Conservation (phyloP, 2,888 invertebrate genomes). For the Drosophila ezoana region DNA sequence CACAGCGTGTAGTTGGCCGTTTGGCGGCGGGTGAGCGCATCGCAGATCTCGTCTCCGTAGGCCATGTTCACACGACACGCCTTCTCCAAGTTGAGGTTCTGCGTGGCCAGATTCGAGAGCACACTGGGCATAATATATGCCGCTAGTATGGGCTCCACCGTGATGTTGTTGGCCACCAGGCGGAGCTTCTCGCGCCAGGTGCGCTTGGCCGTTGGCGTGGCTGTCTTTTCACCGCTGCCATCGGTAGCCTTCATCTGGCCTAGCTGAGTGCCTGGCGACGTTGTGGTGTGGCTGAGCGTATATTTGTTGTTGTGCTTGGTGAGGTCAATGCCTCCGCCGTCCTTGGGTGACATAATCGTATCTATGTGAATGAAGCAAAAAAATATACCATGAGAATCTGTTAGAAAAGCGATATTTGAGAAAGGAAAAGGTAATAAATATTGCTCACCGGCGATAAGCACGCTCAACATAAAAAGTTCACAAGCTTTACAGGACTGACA, state of each 20-base stretch:
- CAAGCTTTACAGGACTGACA: no score
- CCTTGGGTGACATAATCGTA: conserved; percentile 62
- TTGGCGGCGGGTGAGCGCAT: conserved; percentile 90
- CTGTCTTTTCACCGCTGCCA: conserved; percentile 10
- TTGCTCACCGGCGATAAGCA: no score
- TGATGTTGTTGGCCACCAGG: conserved; percentile 87
- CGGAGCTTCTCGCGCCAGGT: conserved; percentile 85
- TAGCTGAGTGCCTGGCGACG: conserved; percentile 13
- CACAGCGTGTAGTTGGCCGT: conserved; percentile 86
- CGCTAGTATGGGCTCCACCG: conserved; percentile 88
- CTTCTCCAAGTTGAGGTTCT: conserved; percentile 94
- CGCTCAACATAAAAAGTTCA: no score
- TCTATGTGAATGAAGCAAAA: background rate
- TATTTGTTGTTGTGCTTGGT: conserved; percentile 60
- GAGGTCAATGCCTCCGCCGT: conserved; percentile 54
- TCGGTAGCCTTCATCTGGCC: conserved; percentile 28
- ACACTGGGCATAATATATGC: conserved; percentile 89
- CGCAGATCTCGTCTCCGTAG: conserved; percentile 90
- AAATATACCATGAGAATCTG: no score
- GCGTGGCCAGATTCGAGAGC: conserved; percentile 91
- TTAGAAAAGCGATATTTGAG: background rate
- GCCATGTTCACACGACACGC: conserved; percentile 93
- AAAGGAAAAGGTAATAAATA: background rate
- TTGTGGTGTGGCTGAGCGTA: conserved; percentile 45
- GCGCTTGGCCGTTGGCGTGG: conserved; percentile 28